A percentile compares a stretch with the other conserved stretches of the same genome.
Evolutionary conservation across 2,797 vertebrate genomes (phyloP).

Genomic region (Zalophus californianus): DNA sequence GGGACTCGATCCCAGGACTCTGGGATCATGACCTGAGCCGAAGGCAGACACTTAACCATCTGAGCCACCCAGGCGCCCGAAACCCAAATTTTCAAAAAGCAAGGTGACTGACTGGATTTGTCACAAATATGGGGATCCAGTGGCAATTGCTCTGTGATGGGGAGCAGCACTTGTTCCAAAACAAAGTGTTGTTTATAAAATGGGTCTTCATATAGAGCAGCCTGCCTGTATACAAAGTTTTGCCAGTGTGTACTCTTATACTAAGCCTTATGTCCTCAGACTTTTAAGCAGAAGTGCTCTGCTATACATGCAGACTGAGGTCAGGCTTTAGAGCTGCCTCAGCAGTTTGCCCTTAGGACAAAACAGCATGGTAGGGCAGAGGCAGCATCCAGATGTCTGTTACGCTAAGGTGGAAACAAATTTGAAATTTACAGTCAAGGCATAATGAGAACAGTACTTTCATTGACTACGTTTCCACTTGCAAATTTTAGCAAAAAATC

Average conservation of each 20-base stretch:
- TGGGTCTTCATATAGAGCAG: background rate
- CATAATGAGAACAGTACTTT: background rate
- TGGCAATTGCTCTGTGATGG: background rate
- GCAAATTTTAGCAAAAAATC: background rate
- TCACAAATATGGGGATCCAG: background rate
- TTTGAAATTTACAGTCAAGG: slow-evolving; percentile 29
- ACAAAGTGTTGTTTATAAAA: background rate
- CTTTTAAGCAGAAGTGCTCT: background rate
- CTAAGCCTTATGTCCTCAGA: background rate
- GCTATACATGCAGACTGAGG: background rate
- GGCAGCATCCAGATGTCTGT: background rate
- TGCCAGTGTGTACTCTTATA: background rate
- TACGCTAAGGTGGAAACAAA: background rate
- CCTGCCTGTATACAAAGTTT: background rate
- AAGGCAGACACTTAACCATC: too few species aligned
- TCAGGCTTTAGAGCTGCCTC: background rate
- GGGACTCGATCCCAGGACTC: too few species aligned
- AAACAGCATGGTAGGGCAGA: background rate
- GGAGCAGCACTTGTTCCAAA: background rate
- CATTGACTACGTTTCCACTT: background rate
- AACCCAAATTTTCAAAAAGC: background rate
- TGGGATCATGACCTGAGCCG: too few species aligned
- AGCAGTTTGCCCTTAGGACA: background rate
- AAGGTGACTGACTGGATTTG: background rate
- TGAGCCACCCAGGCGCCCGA: too few species aligned